Evolutionary conservation across 2,888 invertebrate genomes (phyloP).

Genomic region (Sericinus montela): DNA sequence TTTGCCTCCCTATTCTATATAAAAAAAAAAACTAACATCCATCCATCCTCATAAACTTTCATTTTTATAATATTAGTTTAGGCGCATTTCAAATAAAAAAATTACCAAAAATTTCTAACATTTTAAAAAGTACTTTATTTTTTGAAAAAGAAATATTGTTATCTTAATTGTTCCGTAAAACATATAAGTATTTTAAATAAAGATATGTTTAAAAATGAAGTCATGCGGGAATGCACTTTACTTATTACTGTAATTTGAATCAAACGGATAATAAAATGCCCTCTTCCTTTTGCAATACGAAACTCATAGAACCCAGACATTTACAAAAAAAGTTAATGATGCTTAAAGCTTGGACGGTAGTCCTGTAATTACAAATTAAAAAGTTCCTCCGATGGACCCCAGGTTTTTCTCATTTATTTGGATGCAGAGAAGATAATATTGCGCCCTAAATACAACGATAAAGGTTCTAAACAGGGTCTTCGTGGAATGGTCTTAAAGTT

Average conservation of each 20-base stretch:
- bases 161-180: no score
- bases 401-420: conserved; percentile 76
- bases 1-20: no score
- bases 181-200: no score
- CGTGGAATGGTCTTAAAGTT: conserved; percentile 33
- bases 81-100: no score
- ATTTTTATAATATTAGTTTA: no score
- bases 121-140: no score
- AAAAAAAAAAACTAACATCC: no score
- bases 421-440: conserved; percentile 70
- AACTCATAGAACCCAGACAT: conserved; percentile 60
- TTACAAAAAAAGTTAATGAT: conserved; percentile 74
- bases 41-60: no score
- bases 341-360: conserved; percentile 73
- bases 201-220: not conserved
- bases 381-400: conserved; percentile 69
- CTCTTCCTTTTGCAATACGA: conserved; percentile 47
- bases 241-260: conserved; percentile 44
- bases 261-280: conserved; percentile 57
- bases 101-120: no score
- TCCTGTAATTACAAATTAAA: conserved; percentile 79
- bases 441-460: conserved; percentile 50
- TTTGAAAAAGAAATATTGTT: no score
- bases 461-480: conserved; percentile 26
- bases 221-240: not conserved